phyloP scores from a whole-genome alignment of 2,113 vertebrate species.

The Mobula birostris region DNA sequence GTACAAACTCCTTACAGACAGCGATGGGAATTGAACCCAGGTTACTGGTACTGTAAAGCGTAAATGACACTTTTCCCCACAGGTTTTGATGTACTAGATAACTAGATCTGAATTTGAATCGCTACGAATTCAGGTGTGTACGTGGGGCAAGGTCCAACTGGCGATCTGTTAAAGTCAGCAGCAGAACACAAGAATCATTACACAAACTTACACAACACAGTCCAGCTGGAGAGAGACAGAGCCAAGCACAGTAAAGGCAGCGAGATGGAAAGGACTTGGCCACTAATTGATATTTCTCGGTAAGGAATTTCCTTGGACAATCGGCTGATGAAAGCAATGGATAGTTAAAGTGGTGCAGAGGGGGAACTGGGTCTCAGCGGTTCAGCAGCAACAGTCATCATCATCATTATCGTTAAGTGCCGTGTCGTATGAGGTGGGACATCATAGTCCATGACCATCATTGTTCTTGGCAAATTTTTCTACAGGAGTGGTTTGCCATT shows the following conservation, averaged over 20 bases:
- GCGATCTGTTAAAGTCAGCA: background rate
- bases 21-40: too few relatives aligned
- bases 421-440: too few relatives aligned
- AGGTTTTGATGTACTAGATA: too few relatives aligned
- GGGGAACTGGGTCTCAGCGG: background rate
- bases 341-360: background rate
- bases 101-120: too few relatives aligned
- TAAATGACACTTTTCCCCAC: too few relatives aligned
- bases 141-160: background rate
- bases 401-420: too few relatives aligned
- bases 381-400: background rate
- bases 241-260: background rate
- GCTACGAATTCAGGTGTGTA: background rate
- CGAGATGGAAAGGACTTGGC: background rate
- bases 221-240: background rate
- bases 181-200: background rate
- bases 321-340: background rate
- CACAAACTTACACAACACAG: background rate
- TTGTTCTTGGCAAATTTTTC: too few relatives aligned
- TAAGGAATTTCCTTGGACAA: background rate
- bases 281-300: background rate
- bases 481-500: too few relatives aligned
- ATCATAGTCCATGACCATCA: too few relatives aligned
- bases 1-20: too few relatives aligned
- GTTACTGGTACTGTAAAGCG: too few relatives aligned